phyloP scores from a whole-genome alignment of 2,113 vertebrate genomes.

The Irena cyanogastra region DNA sequence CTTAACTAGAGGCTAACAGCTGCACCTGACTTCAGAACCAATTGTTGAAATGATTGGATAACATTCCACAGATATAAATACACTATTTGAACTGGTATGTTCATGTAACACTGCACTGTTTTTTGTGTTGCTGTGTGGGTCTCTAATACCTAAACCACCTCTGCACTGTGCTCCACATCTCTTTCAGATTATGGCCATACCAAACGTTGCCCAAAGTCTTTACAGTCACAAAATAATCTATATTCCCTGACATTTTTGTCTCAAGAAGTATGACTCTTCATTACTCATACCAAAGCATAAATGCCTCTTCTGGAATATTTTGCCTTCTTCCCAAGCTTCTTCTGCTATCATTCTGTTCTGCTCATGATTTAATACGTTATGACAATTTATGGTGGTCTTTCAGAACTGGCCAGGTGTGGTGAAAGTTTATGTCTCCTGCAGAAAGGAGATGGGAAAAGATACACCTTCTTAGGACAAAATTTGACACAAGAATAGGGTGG shows the following conservation, averaged over 20 bases:
- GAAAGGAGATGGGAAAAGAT: background rate
- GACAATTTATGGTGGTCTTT: background rate
- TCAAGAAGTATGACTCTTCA: background rate
- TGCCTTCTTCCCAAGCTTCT: background rate
- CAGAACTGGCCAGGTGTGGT: background rate
- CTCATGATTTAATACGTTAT: background rate
- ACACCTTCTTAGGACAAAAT: background rate
- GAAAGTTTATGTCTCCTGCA: background rate
- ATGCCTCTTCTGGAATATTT: background rate
- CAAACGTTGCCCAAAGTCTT: background rate
- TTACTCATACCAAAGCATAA: background rate
- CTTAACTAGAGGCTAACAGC: background rate
- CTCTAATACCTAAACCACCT: background rate
- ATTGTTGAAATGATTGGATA: background rate
- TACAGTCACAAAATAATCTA: background rate
- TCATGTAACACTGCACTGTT: background rate
- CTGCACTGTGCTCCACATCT: background rate
- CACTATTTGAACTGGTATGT: background rate
- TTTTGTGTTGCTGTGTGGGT: background rate
- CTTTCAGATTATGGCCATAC: background rate
- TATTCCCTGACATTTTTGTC: background rate
- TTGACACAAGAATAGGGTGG: background rate
- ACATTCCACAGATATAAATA: background rate
- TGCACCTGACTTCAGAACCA: background rate
- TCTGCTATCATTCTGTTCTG: background rate